phyloP scores from a whole-genome alignment of 1,140 invertebrate genomes.

The Polyergus mexicanus region DNA sequence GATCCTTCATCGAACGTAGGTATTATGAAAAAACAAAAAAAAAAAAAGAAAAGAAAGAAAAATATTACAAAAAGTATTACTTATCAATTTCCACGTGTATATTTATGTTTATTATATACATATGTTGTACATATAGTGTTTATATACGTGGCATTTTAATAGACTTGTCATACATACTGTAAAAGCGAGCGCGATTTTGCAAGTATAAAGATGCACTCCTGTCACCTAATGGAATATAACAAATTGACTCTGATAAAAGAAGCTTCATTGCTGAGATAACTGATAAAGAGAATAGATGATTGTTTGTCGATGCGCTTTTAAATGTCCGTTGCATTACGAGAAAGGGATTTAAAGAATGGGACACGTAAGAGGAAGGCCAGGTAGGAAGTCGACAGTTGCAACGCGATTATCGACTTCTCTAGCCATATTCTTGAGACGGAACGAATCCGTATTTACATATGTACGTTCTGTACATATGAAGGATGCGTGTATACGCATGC shows the following conservation, averaged over 20 bases:
- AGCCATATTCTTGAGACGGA: conserved; percentile 3
- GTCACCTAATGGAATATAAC: conserved; percentile 14
- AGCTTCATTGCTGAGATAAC: background rate
- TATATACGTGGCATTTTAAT: background rate
- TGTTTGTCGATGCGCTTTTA: background rate
- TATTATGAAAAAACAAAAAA: background rate
- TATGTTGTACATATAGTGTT: background rate
- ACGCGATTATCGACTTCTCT: conserved; percentile 20
- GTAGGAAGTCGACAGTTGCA: conserved; percentile 36
- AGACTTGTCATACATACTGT: background rate
- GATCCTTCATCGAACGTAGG: background rate
- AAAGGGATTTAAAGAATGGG: background rate
- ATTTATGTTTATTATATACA: background rate
- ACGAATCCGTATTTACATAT: conserved; percentile 21
- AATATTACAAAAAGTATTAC: background rate
- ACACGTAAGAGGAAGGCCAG: background rate
- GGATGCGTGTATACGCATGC: conserved; percentile 28
- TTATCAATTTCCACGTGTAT: background rate
- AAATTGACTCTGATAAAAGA: conserved; percentile 8
- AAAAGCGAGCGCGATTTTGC: conserved; percentile 19
- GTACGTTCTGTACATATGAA: background rate
- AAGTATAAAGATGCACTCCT: conserved; percentile 19
- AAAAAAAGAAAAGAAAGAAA: background rate
- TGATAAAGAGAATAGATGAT: conserved; percentile 3
- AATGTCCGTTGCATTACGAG: conserved; percentile 4